Conservation (phyloP, 23 tunicate genomes). For the Trididemnum clinides region DNA sequence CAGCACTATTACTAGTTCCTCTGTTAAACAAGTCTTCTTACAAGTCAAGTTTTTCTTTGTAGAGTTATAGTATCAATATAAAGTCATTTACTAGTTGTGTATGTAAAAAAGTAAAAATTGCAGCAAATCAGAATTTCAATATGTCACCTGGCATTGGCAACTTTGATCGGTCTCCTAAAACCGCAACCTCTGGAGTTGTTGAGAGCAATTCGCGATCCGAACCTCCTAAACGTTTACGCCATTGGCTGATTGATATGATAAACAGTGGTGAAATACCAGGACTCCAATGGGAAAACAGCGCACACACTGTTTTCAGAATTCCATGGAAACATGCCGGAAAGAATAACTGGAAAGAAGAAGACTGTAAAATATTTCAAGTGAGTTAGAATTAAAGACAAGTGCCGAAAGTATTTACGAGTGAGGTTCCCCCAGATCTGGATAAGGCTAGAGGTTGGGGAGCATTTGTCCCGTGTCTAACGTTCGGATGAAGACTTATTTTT, state of each 20-base stretch:
- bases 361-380: slow-evolving; percentile 91
- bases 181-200: background rate
- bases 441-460: no score
- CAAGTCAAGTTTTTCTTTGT: no score
- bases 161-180: background rate
- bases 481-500: no score
- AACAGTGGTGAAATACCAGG: slow-evolving; percentile 84
- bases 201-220: slow-evolving; percentile 32
- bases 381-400: background rate
- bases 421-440: no score
- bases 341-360: slow-evolving; percentile 87
- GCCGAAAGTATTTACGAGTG: no score
- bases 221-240: slow-evolving; percentile 78
- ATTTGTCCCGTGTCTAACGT: no score
- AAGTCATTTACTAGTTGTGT: no score
- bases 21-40: no score
- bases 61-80: no score
- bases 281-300: slow-evolving; percentile 72
- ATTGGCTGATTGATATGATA: slow-evolving; percentile 94
- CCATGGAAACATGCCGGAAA: slow-evolving; percentile 99
- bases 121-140: no score
- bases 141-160: background rate
- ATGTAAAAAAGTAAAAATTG: no score
- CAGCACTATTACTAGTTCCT: no score
- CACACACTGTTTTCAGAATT: slow-evolving; percentile 75